phyloP scores from a whole-genome alignment of 2,888 invertebrate species.

The Schizaphis graminum region DNA sequence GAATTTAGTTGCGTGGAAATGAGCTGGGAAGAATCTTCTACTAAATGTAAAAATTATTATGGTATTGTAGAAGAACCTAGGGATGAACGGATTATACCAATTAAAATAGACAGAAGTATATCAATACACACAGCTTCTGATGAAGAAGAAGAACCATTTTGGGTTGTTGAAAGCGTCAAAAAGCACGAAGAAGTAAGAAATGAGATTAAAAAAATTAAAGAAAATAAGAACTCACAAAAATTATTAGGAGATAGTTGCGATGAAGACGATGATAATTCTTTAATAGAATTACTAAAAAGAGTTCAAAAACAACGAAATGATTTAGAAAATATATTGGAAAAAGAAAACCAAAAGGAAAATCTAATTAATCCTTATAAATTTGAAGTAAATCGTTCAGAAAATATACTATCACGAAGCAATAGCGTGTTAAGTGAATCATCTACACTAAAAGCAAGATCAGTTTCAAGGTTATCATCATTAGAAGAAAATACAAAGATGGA shows the following conservation, averaged over 20 bases:
- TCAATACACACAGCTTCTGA: conserved; percentile 79
- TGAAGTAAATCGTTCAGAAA: not conserved
- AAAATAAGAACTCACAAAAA: not conserved
- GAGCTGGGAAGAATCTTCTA: conserved; percentile 62
- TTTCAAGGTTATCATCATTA: conserved; percentile 50
- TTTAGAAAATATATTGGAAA: conserved; percentile 78
- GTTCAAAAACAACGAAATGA: conserved; percentile 80
- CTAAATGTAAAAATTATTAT: conserved; percentile 67
- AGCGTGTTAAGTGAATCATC: conserved; percentile 36
- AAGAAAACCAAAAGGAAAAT: conserved; percentile 72
- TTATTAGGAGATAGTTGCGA: not conserved
- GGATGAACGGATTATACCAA: conserved; percentile 70
- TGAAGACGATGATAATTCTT: conserved; percentile 72
- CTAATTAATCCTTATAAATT: not conserved
- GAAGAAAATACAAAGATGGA: conserved; percentile 6
- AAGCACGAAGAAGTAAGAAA: conserved; percentile 41
- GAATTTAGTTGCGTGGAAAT: conserved; percentile 62
- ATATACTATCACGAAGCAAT: conserved; percentile 12
- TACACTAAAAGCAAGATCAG: conserved; percentile 21
- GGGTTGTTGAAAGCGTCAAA: conserved; percentile 58
- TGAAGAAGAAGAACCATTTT: conserved; percentile 61
- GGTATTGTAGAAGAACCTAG: conserved; percentile 72
- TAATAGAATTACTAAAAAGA: conserved; percentile 77
- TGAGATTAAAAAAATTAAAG: conserved; percentile 45
- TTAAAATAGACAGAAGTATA: conserved; percentile 73